phyloP scores from a whole-genome alignment of 2,797 vertebrate species.

The Alauda arvensis region DNA sequence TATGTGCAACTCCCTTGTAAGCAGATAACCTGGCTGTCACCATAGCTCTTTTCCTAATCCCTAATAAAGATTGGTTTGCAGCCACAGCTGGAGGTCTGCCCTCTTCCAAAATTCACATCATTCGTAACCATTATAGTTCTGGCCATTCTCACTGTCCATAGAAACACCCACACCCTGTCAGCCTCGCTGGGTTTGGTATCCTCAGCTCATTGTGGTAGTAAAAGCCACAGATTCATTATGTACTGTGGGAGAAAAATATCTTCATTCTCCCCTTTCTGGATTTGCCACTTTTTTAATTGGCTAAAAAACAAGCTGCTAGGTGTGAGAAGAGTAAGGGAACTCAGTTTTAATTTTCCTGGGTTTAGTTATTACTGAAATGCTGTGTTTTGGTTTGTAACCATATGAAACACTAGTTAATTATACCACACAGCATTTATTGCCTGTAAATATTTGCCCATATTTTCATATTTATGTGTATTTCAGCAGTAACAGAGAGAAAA shows the following conservation, averaged over 20 bases:
- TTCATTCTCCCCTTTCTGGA: not conserved
- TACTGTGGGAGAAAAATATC: not conserved
- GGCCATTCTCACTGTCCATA: not conserved
- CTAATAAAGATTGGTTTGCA: not conserved
- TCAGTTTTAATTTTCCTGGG: not conserved
- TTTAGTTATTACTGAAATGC: not conserved
- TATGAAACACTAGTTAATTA: constrained; percentile 4
- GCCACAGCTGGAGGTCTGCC: not conserved
- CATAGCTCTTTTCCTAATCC: not conserved
- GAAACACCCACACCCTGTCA: not conserved
- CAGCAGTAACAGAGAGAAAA: not conserved
- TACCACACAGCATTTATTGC: not conserved
- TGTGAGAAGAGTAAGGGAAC: not conserved
- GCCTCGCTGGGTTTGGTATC: fast-evolving
- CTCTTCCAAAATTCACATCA: not conserved
- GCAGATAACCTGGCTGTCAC: constrained; percentile 24
- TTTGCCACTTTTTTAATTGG: not conserved
- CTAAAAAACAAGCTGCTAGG: not conserved
- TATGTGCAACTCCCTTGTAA: not conserved
- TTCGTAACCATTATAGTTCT: not conserved
- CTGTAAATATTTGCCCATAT: constrained; percentile 16
- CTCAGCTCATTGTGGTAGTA: not conserved
- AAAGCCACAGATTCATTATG: not conserved
- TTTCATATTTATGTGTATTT: not conserved
- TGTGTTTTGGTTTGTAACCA: not conserved